A percentile compares a stretch with the other conserved stretches of the same genome.
These are phyloP conservation scores for Anguilla megastoma DNA, from an alignment of 2,797 vertebrate species.

Conservation along the genomic window DNA sequence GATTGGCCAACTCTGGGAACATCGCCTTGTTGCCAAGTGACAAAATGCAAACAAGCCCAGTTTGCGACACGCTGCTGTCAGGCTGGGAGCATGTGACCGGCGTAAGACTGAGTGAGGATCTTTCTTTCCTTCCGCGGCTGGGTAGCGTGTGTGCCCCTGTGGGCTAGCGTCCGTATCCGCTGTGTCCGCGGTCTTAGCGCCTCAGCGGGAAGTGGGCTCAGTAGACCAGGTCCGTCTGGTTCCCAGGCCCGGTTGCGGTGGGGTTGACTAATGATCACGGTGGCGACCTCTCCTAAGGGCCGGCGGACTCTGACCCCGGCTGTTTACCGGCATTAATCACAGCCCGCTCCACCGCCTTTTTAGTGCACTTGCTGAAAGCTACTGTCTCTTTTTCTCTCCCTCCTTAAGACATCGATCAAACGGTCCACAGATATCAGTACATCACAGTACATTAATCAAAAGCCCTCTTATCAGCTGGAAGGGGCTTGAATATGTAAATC, in stretches of 20 bases:
- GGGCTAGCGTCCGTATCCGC: conserved; percentile 48
- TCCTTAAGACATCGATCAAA: conserved; percentile 80
- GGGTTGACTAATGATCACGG: conserved; percentile 68
- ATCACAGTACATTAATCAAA: conserved; percentile 86
- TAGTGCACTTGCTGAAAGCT: conserved; percentile 68
- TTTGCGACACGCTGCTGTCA: neutral
- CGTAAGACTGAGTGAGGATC: conserved; percentile 27
- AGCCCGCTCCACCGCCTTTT: conserved; percentile 56
- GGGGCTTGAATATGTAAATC: conserved; percentile 84
- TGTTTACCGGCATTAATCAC: conserved; percentile 82
- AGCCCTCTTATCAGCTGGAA: conserved; percentile 73
- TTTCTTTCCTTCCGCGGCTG: conserved; percentile 64
- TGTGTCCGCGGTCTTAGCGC: neutral
- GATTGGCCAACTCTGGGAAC: neutral
- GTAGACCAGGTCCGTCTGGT: conserved; percentile 36
- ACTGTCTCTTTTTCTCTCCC: conserved; percentile 58
- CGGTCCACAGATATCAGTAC: conserved; percentile 80
- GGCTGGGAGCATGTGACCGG: too few species aligned
- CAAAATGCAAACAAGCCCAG: neutral
- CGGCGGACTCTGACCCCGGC: conserved; percentile 68
- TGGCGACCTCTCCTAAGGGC: conserved; percentile 70
- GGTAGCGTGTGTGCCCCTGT: conserved; percentile 54
- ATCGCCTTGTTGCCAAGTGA: neutral
- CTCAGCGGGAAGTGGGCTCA: conserved; percentile 22
- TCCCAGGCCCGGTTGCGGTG: conserved; percentile 32